Conservation (phyloP, 1,140 invertebrate genomes). For the Bombus vancouverensis region DNA sequence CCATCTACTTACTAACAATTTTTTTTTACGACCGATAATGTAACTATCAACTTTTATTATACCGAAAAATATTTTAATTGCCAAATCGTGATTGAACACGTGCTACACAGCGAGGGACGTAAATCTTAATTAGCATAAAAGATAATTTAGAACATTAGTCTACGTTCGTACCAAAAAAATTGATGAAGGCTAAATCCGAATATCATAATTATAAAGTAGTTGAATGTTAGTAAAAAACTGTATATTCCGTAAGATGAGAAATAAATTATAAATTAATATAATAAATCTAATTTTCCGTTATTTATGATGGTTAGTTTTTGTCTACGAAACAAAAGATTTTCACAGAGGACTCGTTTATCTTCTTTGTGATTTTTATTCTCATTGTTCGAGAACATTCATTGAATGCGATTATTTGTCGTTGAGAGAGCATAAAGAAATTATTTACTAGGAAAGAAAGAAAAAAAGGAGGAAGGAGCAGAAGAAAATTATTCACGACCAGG, state of each 20-base stretch:
- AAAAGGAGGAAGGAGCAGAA: neutral
- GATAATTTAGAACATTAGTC: conserved; percentile 4
- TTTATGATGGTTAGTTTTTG: neutral
- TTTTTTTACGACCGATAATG: neutral
- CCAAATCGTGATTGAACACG: neutral
- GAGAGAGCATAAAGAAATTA: conserved; percentile 11
- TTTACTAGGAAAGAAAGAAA: neutral
- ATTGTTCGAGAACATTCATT: neutral
- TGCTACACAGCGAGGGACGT: neutral
- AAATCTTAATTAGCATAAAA: neutral
- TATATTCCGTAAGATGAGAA: conserved; percentile 24
- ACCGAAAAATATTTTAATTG: neutral
- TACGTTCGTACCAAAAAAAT: neutral
- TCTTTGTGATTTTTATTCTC: neutral
- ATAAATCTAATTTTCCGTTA: neutral
- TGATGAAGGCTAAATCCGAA: neutral
- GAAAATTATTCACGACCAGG: conserved; percentile 26
- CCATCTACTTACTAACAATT: neutral
- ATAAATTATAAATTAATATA: conserved; percentile 26
- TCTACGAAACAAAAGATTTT: neutral
- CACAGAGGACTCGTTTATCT: too few relatives aligned
- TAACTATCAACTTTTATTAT: neutral
- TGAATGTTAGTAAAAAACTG: neutral
- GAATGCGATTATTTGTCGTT: conserved; percentile 7
- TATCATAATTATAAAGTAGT: neutral